A percentile compares a stretch with the other conserved stretches of the same genome.
These are phyloP conservation scores for Cheilosia urbana DNA, from an alignment of 2,888 invertebrate genomes.

Conservation along the genomic window DNA sequence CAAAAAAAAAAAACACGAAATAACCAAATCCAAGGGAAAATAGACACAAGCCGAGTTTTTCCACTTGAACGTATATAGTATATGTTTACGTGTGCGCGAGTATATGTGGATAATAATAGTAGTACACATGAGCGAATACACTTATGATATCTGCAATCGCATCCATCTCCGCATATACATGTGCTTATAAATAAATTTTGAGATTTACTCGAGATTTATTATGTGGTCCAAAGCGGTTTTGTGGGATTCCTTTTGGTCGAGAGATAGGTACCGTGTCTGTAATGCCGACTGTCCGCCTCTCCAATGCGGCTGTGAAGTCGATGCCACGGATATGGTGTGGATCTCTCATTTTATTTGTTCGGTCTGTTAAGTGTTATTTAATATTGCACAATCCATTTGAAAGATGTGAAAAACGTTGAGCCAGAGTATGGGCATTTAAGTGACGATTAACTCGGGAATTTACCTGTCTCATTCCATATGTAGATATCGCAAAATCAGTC, in stretches of 20 bases:
- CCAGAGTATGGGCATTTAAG: background rate
- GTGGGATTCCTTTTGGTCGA: slow-evolving; percentile 66
- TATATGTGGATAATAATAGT: slow-evolving; percentile 61
- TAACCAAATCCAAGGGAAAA: slow-evolving; percentile 40
- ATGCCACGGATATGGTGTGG: slow-evolving; percentile 53
- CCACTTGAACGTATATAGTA: slow-evolving; percentile 42
- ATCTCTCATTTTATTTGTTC: slow-evolving; percentile 49
- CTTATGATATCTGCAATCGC: slow-evolving; percentile 74
- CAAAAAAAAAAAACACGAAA: slow-evolving; percentile 16
- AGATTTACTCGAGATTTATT: slow-evolving; percentile 75
- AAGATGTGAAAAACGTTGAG: background rate
- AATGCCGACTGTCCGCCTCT: slow-evolving; percentile 20
- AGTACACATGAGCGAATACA: slow-evolving; percentile 60
- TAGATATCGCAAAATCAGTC: background rate
- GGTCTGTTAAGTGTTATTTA: slow-evolving; percentile 53
- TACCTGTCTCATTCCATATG: background rate
- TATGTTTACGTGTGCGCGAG: slow-evolving; percentile 4
- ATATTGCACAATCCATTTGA: slow-evolving; percentile 31
- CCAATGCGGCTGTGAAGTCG: slow-evolving; percentile 41
- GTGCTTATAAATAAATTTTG: slow-evolving; percentile 74
- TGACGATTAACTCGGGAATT: background rate
- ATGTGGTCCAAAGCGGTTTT: slow-evolving; percentile 71
- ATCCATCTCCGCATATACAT: slow-evolving; percentile 65
- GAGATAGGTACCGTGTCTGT: slow-evolving; percentile 12
- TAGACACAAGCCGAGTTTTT: slow-evolving; percentile 47